A percentile compares a stretch with the other conserved stretches of the same genome.
phyloP scores from a whole-genome alignment of 2,797 vertebrate species.

The Atherinosoma microstoma region DNA sequence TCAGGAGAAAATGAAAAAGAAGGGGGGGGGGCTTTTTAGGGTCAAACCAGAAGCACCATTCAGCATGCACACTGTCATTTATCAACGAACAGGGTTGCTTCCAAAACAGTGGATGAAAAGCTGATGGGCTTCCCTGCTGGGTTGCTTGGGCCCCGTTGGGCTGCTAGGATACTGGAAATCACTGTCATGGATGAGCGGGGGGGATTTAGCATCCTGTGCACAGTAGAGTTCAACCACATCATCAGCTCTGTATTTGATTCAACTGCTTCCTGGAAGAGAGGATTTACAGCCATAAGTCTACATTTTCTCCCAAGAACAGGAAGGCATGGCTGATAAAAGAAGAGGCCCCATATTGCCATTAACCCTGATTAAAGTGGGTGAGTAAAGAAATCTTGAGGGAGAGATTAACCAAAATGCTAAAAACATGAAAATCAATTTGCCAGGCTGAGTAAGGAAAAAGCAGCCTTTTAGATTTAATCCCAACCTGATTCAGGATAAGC shows the following conservation, averaged over 20 bases:
- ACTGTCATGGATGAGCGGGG: constrained; percentile 54
- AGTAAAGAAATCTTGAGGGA: constrained; percentile 37
- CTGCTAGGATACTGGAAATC: constrained; percentile 70
- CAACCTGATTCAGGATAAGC: constrained; percentile 16
- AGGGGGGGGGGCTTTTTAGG: constrained; percentile 63
- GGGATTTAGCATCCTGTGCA: constrained; percentile 50
- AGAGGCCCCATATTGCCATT: constrained; percentile 34
- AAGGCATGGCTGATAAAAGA: constrained; percentile 42
- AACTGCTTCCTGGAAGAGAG: constrained; percentile 55
- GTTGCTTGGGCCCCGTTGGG: constrained; percentile 61
- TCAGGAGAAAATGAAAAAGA: constrained; percentile 66
- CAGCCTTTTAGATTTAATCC: constrained; percentile 15
- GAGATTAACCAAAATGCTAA: constrained; percentile 24
- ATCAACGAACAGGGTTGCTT: constrained; percentile 74
- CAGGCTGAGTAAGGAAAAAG: constrained; percentile 8
- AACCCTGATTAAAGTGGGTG: constrained; percentile 43
- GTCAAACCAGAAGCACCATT: constrained; percentile 77
- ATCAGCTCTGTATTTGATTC: constrained; percentile 55
- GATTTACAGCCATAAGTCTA: constrained; percentile 54
- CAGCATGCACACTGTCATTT: constrained; percentile 76
- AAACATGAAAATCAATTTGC: constrained; percentile 52
- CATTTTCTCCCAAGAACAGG: constrained; percentile 37
- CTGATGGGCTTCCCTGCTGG: constrained; percentile 70
- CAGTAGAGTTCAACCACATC: constrained; percentile 55
- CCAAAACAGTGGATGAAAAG: constrained; percentile 73